Conservation (phyloP, 2,888 invertebrate species). For the Bhutanitis thaidina region DNA sequence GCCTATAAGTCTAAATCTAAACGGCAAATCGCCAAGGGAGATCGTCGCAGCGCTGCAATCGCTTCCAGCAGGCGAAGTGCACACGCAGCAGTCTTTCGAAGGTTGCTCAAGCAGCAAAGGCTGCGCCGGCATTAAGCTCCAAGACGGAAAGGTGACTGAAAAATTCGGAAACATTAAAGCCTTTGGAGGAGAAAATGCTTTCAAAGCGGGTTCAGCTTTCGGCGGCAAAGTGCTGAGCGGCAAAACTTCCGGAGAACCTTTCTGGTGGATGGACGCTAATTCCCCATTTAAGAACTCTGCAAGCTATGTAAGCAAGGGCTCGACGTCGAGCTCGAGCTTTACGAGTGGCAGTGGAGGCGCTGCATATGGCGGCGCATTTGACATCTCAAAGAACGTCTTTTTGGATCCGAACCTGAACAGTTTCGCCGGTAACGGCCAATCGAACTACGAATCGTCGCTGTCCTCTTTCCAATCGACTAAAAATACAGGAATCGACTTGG, state of each 20-base stretch:
- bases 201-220: constrained; percentile 55
- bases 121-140: constrained; percentile 69
- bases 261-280: constrained; percentile 82
- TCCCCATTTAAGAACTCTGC: constrained; percentile 77
- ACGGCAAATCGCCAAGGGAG: constrained; percentile 48
- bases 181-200: constrained; percentile 58
- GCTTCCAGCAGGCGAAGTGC: constrained; percentile 55
- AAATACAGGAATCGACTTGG: constrained; percentile 50
- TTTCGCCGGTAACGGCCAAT: constrained; percentile 23
- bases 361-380: constrained; percentile 29
- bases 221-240: constrained; percentile 49
- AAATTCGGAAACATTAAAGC: constrained; percentile 62
- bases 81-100: constrained; percentile 65
- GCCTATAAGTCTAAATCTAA: constrained; percentile 32
- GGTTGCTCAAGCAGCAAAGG: constrained; percentile 66
- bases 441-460: constrained; percentile 41
- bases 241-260: constrained; percentile 53
- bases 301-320: constrained; percentile 56
- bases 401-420: constrained; percentile 37
- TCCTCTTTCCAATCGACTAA: constrained; percentile 46
- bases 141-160: constrained; percentile 64
- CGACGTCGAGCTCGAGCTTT: constrained; percentile 44
- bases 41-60: constrained; percentile 51
- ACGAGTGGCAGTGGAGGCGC: constrained; percentile 35
- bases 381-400: constrained; percentile 44